Evolutionary conservation across 2,113 vertebrate species (phyloP), one percentile per base, ranked within the genome.

Genomic region (Microcebus murinus): DNA sequence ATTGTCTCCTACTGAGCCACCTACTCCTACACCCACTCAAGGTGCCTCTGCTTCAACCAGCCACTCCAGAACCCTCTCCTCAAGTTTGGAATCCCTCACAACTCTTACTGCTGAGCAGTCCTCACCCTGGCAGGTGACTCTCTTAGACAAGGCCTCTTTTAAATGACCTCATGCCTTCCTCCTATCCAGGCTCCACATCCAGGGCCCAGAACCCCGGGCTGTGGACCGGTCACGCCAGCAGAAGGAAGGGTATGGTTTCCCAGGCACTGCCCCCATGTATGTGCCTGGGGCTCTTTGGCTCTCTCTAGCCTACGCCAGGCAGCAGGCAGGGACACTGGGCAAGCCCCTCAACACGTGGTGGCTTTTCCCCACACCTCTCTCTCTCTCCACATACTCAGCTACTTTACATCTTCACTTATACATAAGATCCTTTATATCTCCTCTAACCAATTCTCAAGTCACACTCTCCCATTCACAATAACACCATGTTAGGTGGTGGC

Each of bases 51-150:
- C 3, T 27, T 50, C 9, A 48, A 15, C 50, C 50, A 55, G 23
- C 7, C 29, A 20, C 9, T 57, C 31, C 8, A 39, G 68, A 50
- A 1, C 31, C 39, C 59, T 21, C 27, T 63, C 14, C 36, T 57
- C 70, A 52, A 55, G n/a, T 29, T 71, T 50, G 45, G 9, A 39
- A 48, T 65, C 25, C 25, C 25, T 61, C 45, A 42, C 45, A 39
- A 27, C 1, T 71, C 65, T 99, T 99, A 98, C 99, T 99, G 99
- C 99, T 99, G 98, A 99, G 48, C 34, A 50, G 9, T 59, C 36
- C 27, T 80, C 61, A 85, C 18, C 23, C 42, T 52, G 18, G 15
- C 12, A 25, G 65, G 7, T 59, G 34, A 34, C 42, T 48, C 36
- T 55, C 42, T 55, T 21, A 5, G 23, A 82, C n/a, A 50, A 42